Base-by-base conservation (phyloP, 2,888 invertebrate species). In the Aporophyla lueneburgensis region DNA sequence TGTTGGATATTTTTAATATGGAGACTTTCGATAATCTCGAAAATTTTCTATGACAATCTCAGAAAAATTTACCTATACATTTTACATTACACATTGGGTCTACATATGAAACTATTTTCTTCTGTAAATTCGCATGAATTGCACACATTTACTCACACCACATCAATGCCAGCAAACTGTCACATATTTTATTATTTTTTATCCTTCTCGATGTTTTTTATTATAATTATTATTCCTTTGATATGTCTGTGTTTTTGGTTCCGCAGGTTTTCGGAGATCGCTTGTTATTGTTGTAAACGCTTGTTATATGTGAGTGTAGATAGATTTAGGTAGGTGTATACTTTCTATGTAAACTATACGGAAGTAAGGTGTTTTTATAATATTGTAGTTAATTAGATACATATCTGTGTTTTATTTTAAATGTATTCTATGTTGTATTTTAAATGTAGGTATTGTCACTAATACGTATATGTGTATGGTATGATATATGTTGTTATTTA, bases 21-120 rank as follows among this genome's bases (percentile, higher is more conserved):
- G 5, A 10, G 10, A 3, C 5, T 9, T 49, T 66, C 5, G 9
- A 7, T 21, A 7, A 56, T 46, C 24, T 27, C 4, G 5, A 1
- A 24, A 1, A n/a, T 14, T 62, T 71, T 71, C 46, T 65, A 62
- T 56, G n/a, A 51, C 19, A 40, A 58, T 49, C 56, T 86, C 76
- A 85, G 74, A 83, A 51, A 85, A 81, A 78, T 82, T 2, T 33
- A 33, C 33, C n/a, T 83, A 83, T 84, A 91, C 91, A 93, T 92
- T 89, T 85, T 87, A 94, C 93, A 93, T 92, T 84, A 94, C 93
- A 94, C 95, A 90, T 91, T 96, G 95, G 96, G 96, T 96, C 96
- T 96, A 95, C 94, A 91, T 71, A 78, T 74, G 67, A 82, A 83
- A 87, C 68, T 83, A 77, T 74, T 76, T 88, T 89, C 71, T 76